A percentile compares a stretch with the other conserved stretches of the same genome.
These are phyloP conservation scores for Pammene fasciana DNA, from an alignment of 2,888 invertebrate species.

Conservation along the genomic window DNA sequence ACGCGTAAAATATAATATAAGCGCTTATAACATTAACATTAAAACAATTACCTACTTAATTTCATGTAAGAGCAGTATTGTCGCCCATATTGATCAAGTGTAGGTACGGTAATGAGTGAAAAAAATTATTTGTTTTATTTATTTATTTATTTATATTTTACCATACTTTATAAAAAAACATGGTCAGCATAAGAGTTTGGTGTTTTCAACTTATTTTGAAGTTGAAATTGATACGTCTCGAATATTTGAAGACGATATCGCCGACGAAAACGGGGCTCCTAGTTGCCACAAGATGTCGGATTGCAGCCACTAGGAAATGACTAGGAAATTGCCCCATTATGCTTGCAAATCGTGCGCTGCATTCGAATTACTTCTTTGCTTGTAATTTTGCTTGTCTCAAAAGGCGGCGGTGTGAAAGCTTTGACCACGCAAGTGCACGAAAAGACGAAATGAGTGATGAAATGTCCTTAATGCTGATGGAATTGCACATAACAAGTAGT, in stretches of 20 bases:
- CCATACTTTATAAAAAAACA: too few species aligned
- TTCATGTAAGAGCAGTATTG: too few species aligned
- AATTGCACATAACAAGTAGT: not conserved
- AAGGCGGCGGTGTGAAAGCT: slow-evolving; percentile 44
- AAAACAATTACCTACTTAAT: too few species aligned
- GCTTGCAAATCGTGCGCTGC: slow-evolving; percentile 79
- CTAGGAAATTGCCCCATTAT: slow-evolving; percentile 81
- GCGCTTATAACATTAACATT: too few species aligned
- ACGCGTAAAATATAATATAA: too few species aligned
- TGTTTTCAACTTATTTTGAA: not conserved
- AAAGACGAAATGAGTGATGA: not conserved
- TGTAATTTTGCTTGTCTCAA: slow-evolving; percentile 71
- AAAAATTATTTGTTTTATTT: too few species aligned
- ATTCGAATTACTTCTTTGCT: slow-evolving; percentile 77
- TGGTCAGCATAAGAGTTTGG: too few species aligned
- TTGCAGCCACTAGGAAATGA: slow-evolving; percentile 76
- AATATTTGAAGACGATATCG: slow-evolving; percentile 37
- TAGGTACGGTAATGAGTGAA: too few species aligned
- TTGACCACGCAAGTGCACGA: slow-evolving; percentile 15
- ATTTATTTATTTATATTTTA: too few species aligned
- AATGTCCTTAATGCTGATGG: not conserved
- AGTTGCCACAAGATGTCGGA: slow-evolving; percentile 71
- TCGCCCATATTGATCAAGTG: too few species aligned
- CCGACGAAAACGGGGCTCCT: slow-evolving; percentile 41
- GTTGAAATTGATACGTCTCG: slow-evolving; percentile 24